Percentiles rank a stretch among this genome's conserved stretches.
Evolutionary conservation across 2,888 invertebrate genomes (phyloP).

Genomic region (Odontocerum albicorne): DNA sequence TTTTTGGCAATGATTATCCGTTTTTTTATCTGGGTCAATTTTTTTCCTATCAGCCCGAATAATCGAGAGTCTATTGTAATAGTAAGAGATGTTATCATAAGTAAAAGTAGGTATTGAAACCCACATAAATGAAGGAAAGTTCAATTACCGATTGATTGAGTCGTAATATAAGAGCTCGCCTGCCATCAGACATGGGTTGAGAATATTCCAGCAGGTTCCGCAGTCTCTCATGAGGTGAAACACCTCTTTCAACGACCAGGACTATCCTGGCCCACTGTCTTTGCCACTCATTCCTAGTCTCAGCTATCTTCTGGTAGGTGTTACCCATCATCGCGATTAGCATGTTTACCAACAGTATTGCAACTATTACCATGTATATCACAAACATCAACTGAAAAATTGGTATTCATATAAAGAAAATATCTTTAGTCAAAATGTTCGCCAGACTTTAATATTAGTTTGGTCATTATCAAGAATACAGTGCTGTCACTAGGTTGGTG

Average conservation of each 20-base stretch:
- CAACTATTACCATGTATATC: constrained; percentile 97
- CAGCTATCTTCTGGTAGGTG: constrained; percentile 96
- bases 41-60: too few species aligned
- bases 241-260: constrained; percentile 95
- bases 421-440: too few species aligned
- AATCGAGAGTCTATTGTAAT: too few species aligned
- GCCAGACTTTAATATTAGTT: too few species aligned
- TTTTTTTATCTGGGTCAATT: too few species aligned
- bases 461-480: too few species aligned
- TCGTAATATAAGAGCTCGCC: constrained; percentile 82
- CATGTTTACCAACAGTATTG: constrained; percentile 94
- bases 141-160: constrained; percentile 84
- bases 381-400: constrained; percentile 78
- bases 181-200: constrained; percentile 89
- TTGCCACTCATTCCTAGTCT: constrained; percentile 98
- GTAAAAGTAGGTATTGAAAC: too few species aligned
- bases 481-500: too few species aligned
- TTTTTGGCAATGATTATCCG: too few species aligned
- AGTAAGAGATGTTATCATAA: too few species aligned
- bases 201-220: constrained; percentile 89
- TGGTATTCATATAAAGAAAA: background rate
- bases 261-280: constrained; percentile 98
- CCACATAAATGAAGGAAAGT: too few species aligned
- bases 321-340: constrained; percentile 99
- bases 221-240: constrained; percentile 83